Evolutionary conservation across 1,140 invertebrate species (phyloP).

Genomic region (Papilio helenus): DNA sequence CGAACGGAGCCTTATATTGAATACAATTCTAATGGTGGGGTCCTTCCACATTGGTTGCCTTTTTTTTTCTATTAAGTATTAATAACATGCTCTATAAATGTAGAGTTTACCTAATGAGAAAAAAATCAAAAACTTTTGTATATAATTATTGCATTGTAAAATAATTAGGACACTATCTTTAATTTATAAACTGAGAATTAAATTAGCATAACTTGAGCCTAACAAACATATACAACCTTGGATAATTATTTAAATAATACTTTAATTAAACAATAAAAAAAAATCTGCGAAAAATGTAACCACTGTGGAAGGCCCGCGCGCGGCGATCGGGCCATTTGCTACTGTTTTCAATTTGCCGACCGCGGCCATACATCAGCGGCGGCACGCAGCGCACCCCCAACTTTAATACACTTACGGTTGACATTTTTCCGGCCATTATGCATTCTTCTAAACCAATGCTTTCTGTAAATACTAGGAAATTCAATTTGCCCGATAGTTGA

Average conservation of each 20-base stretch:
- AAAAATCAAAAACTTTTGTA: neutral
- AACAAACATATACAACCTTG: neutral
- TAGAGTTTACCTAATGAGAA: neutral
- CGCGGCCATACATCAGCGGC: constrained; percentile 71
- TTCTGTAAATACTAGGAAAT: constrained; percentile 62
- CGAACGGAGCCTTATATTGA: constrained; percentile 74
- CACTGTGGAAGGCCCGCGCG: constrained; percentile 52
- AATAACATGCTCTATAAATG: neutral
- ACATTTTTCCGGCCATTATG: constrained; percentile 77
- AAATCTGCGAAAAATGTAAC: constrained; percentile 39
- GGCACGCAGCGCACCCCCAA: constrained; percentile 66
- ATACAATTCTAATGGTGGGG: constrained; percentile 70
- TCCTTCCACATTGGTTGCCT: constrained; percentile 55
- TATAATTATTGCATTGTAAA: neutral
- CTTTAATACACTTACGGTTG: constrained; percentile 77
- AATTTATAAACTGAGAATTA: neutral
- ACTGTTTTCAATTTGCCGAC: constrained; percentile 76
- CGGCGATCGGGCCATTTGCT: constrained; percentile 73
- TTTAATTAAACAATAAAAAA: constrained; percentile 1
- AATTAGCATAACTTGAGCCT: neutral
- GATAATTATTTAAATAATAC: neutral
- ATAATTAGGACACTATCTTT: neutral
- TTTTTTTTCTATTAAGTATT: neutral
- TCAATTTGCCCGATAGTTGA: constrained; percentile 47
- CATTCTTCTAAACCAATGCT: constrained; percentile 71